A percentile compares a stretch with the other conserved stretches of the same genome.
These are phyloP conservation scores for Spongia lamella DNA, from an alignment of 37 sponge, comb jelly and placozoan species.

Conservation along the genomic window DNA sequence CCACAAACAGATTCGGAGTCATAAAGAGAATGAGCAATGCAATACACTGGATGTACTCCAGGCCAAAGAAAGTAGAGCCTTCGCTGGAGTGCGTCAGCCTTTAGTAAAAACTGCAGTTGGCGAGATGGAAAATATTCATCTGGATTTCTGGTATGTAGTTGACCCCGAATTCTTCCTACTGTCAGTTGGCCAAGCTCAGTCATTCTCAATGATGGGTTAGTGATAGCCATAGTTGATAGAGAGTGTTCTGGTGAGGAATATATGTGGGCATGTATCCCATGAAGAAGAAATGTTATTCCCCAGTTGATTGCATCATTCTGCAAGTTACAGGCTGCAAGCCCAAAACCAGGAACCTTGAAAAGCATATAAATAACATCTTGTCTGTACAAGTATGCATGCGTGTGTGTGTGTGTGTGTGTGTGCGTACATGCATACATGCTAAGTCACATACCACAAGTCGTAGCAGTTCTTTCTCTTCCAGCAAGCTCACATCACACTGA, in stretches of 20 bases:
- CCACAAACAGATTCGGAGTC: slow-evolving; percentile 33
- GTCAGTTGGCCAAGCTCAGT: slow-evolving; percentile 33
- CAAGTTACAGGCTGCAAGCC: slow-evolving; percentile 47
- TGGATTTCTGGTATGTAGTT: slow-evolving; percentile 21
- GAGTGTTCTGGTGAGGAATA: neutral
- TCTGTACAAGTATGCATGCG: too few species aligned
- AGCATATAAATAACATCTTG: neutral
- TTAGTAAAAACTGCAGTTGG: slow-evolving; percentile 48
- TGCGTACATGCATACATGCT: too few species aligned
- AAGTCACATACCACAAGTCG: neutral
- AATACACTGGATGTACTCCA: too few species aligned
- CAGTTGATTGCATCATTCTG: slow-evolving; percentile 33
- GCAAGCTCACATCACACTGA: slow-evolving; percentile 27
- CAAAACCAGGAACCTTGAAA: slow-evolving; percentile 55
- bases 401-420: too few species aligned
- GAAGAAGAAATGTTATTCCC: slow-evolving; percentile 42
- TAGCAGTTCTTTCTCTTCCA: slow-evolving; percentile 14
- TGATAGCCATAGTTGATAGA: too few species aligned
- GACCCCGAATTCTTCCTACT: slow-evolving; percentile 50
- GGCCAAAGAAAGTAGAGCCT: slow-evolving; percentile 74
- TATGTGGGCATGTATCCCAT: slow-evolving; percentile 19
- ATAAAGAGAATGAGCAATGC: too few species aligned
- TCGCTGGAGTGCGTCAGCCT: slow-evolving; percentile 39
- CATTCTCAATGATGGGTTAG: neutral
- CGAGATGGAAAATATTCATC: slow-evolving; percentile 39